Evolutionary conservation across 2,113 vertebrate genomes (phyloP).

Genomic region (Nothoprocta pentlandii): DNA sequence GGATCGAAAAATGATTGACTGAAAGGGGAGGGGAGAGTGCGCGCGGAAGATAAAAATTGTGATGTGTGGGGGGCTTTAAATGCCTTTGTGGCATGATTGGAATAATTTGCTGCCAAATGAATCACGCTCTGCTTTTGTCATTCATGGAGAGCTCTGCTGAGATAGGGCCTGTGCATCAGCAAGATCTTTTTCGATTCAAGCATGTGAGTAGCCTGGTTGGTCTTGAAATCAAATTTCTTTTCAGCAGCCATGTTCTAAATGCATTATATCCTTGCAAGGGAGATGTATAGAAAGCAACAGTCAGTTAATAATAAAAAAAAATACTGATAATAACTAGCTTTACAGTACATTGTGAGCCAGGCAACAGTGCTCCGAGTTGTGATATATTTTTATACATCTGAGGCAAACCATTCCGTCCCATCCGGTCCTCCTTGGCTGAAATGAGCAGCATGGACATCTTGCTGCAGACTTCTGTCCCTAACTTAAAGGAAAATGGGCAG

Average conservation of each 20-base stretch:
- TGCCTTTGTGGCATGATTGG: conserved; percentile 67
- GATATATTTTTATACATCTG: neutral
- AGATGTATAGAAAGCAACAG: conserved; percentile 42
- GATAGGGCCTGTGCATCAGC: neutral
- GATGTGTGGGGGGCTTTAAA: conserved; percentile 54
- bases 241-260: conserved; percentile 30
- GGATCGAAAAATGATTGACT: conserved; percentile 47
- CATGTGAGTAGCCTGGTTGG: conserved; percentile 28
- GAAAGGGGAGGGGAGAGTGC: conserved; percentile 39
- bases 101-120: conserved; percentile 78
- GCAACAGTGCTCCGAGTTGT: neutral
- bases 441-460: neutral
- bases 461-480: neutral
- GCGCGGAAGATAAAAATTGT: conserved; percentile 31
- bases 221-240: conserved; percentile 55
- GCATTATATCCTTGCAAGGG: neutral
- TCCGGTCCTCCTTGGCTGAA: no score
- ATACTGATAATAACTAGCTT: neutral
- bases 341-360: neutral
- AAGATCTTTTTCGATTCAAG: conserved; percentile 6
- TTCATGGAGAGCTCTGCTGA: conserved; percentile 21
- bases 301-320: neutral
- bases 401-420: neutral
- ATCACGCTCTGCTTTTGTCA: conserved; percentile 50
- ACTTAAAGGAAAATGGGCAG: neutral